Evolutionary conservation across 2,113 vertebrate species (phyloP).

Genomic region (Polypterus bichir): DNA sequence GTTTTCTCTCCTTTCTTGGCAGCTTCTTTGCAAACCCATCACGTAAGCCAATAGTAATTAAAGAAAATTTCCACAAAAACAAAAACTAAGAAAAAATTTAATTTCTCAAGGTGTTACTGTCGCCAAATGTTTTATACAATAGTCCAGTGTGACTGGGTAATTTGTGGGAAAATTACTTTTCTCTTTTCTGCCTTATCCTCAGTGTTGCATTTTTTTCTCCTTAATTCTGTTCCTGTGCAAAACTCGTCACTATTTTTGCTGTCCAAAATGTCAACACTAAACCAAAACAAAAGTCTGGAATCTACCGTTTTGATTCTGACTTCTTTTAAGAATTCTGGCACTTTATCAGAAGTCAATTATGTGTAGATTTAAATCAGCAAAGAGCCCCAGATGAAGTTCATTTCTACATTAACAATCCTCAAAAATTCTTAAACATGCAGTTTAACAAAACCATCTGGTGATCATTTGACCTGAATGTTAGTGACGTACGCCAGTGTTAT

Average conservation of each 20-base stretch:
- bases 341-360: background rate
- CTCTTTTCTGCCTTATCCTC: constrained; percentile 37
- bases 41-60: no score
- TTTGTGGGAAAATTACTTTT: constrained; percentile 33
- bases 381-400: constrained; percentile 19
- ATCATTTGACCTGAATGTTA: constrained; percentile 22
- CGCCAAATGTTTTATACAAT: no score
- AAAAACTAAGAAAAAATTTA: no score
- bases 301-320: background rate
- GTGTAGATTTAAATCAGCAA: background rate
- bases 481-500: constrained; percentile 34
- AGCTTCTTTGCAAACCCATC: no score
- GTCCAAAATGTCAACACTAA: background rate
- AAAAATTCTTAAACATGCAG: constrained; percentile 42
- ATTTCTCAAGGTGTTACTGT: no score
- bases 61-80: no score
- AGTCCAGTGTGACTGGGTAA: no score
- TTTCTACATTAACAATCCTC: constrained; percentile 27
- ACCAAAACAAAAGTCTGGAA: background rate
- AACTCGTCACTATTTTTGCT: no score
- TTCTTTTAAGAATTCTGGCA: background rate
- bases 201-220: constrained; percentile 21
- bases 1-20: no score
- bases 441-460: constrained; percentile 40
- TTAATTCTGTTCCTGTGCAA: background rate